These are phyloP conservation scores for Acanthochromis polyacanthus DNA, from an alignment of 2,113 vertebrate species.

Conservation along the genomic window DNA sequence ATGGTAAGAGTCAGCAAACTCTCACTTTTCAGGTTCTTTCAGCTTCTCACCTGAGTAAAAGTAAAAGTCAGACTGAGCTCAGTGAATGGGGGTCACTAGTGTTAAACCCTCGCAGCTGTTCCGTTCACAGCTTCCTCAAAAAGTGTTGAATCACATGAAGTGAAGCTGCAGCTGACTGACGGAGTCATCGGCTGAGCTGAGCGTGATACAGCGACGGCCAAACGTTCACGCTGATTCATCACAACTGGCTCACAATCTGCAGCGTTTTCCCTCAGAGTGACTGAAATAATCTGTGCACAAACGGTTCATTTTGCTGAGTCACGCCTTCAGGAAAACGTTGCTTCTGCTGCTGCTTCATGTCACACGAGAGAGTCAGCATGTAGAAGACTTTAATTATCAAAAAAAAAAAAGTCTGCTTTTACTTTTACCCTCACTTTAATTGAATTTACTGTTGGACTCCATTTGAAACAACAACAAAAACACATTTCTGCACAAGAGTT, in stretches of 20 bases:
- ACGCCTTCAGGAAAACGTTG: too few relatives aligned
- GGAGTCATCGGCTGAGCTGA: constrained; percentile 30
- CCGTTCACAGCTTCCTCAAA: constrained; percentile 54
- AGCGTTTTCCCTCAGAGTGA: not conserved
- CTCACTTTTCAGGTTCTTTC: too few relatives aligned
- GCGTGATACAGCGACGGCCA: not conserved
- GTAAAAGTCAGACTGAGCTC: not conserved
- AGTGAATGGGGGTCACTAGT: constrained; percentile 22
- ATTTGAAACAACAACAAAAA: too few relatives aligned
- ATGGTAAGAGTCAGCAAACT: not conserved
- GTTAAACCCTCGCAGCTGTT: constrained; percentile 13
- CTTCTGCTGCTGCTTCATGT: too few relatives aligned
- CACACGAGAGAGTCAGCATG: too few relatives aligned
- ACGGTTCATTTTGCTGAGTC: too few relatives aligned
- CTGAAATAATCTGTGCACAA: not conserved
- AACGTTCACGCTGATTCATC: constrained; percentile 20
- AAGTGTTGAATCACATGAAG: constrained; percentile 30
- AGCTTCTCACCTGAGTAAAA: constrained; percentile 2
- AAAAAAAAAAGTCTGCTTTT: too few relatives aligned
- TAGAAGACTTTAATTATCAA: too few relatives aligned
- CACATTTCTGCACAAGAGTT: too few relatives aligned
- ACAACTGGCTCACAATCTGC: not conserved
- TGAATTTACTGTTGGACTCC: too few relatives aligned
- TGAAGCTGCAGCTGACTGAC: constrained; percentile 7
- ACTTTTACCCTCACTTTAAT: too few relatives aligned